Evolutionary conservation across 2,113 vertebrate species (phyloP), one percentile per base, ranked within the genome.

Genomic region (Nothobranchius furzeri): DNA sequence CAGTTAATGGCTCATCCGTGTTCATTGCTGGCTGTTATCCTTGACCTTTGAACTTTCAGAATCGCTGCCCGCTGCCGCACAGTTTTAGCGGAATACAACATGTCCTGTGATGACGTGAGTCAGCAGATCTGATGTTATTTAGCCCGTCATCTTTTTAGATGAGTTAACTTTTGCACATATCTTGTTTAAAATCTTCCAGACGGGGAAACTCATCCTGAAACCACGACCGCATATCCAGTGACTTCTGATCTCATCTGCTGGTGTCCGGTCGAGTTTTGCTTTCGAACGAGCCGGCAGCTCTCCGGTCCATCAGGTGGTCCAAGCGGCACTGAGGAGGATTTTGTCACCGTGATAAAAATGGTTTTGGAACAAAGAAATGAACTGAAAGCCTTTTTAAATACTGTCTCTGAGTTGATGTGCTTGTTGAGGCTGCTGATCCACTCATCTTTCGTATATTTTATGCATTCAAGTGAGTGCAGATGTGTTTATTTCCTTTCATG

Each of bases 101-200:
- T 99, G 98, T 99, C 98, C 79, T 99, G 98, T 90, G 98, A 99
- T 85, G 97, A 99, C 74, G 98, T 99, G 89, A 95, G 97, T 96
- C 70, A 17, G 11, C 56, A 9, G 12, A 20, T 58, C 14, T 45
- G 20, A 24, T 48, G 47, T 50, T 60, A 30, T 30, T 30, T 30
- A 30, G 4, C 30, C 30, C 4, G 5, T 9, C 4, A 3, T 20
- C 24, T 64, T 49, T 63, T 50, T 36, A 15, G 7, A 9, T 8
- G 0, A 11, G 11, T 30, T n/a, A 0, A 40, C 57, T 49, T 50
- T 1, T 46, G 4, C n/a, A 40, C n/a, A 35, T 12, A 42, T 64
- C 37, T 10, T 25, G 30, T 50, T 64, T 58, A 17, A 70, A 68
- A 14, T 87, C 76, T 90, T 73, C 24, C 93, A 99, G 98, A 99